Evolutionary conservation across 2,888 invertebrate genomes (phyloP).

Genomic region (Iselma pallidipennis): DNA sequence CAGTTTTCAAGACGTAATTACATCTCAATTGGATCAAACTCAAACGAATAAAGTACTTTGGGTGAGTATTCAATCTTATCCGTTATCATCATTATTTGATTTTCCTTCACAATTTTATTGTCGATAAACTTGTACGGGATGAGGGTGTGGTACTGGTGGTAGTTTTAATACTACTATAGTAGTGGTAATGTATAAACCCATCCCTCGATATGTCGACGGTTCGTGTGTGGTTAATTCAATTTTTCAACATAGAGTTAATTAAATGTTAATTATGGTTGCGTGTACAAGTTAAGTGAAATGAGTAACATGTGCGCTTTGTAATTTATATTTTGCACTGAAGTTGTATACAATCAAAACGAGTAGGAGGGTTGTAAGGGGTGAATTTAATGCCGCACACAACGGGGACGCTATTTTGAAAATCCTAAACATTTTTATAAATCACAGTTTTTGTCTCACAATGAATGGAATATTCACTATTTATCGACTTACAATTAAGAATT

Average conservation of each 20-base stretch:
- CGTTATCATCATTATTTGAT: no score
- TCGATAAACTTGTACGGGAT: no score
- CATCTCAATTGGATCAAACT: conserved; percentile 57
- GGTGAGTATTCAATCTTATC: no score
- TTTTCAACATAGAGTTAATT: conserved; percentile 5
- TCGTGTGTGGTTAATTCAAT: conserved; percentile 6
- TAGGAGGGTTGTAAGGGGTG: background rate
- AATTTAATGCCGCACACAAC: background rate
- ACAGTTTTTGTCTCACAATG: no score
- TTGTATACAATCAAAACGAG: background rate
- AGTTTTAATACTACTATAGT: no score
- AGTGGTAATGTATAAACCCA: background rate
- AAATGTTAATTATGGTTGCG: conserved; percentile 12
- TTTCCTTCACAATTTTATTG: no score
- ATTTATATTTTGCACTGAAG: conserved; percentile 2
- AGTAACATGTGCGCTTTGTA: conserved; percentile 11
- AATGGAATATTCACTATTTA: no score
- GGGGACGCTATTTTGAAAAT: background rate
- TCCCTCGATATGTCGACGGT: conserved; percentile 1
- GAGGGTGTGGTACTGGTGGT: background rate
- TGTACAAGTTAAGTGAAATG: conserved; percentile 3
- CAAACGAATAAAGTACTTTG: conserved; percentile 60
- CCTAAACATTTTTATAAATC: no score
- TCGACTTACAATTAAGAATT: no score
- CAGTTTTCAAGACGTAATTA: conserved; percentile 71